These are phyloP conservation scores for Raja brachyura DNA, from an alignment of 2,113 vertebrate genomes.

Conservation along the genomic window DNA sequence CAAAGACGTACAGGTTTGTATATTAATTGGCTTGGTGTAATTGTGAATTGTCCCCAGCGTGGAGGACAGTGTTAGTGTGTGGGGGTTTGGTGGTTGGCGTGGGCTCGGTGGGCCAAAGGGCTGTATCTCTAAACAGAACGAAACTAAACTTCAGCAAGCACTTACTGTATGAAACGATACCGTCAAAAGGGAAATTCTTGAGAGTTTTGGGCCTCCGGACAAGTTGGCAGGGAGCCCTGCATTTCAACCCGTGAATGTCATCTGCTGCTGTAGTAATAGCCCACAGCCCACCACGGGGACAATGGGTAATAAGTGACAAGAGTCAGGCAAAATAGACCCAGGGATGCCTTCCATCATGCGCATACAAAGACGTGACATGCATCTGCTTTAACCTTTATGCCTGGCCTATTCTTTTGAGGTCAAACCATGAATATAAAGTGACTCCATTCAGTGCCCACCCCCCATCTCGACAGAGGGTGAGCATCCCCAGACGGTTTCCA, in stretches of 20 bases:
- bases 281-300: background rate
- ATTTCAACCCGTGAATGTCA: background rate
- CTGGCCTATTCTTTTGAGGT: background rate
- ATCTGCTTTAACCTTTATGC: slow-evolving; percentile 16
- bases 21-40: too few relatives aligned
- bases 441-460: background rate
- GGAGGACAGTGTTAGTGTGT: too few relatives aligned
- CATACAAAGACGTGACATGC: slow-evolving; percentile 13
- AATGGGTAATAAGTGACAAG: slow-evolving; percentile 11
- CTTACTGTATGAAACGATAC: background rate
- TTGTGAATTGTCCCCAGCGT: too few relatives aligned
- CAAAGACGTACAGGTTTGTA: too few relatives aligned
- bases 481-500: background rate
- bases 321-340: background rate
- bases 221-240: background rate
- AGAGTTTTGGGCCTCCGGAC: background rate
- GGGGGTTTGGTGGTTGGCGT: too few relatives aligned
- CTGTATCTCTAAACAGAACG: too few relatives aligned
- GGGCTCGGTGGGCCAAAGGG: too few relatives aligned
- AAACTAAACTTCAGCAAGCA: background rate
- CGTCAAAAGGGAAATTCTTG: background rate
- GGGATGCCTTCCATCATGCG: background rate
- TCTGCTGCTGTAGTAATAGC: slow-evolving; percentile 20
- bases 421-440: slow-evolving; percentile 33
- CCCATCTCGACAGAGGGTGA: background rate